phyloP scores from a whole-genome alignment of 2,113 vertebrate genomes.

The Colinus virginianus region DNA sequence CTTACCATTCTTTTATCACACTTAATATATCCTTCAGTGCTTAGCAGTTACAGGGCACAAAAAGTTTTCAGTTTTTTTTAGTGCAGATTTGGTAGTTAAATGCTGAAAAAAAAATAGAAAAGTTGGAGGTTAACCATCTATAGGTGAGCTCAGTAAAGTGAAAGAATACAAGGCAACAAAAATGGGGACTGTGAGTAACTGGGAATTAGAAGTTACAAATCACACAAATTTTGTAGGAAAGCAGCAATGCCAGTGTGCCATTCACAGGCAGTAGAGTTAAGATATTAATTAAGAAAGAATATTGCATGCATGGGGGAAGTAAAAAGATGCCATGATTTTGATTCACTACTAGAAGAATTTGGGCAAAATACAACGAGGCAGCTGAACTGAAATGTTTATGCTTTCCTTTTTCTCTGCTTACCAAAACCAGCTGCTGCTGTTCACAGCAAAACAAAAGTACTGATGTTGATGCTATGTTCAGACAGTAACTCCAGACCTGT shows the following conservation, averaged over 20 bases:
- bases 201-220: background rate
- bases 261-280: background rate
- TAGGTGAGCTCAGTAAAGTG: background rate
- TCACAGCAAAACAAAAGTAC: background rate
- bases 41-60: background rate
- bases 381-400: background rate
- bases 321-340: rapidly evolving
- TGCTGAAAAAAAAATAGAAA: background rate
- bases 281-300: background rate
- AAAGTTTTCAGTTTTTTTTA: background rate
- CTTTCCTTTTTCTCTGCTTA: background rate
- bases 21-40: background rate
- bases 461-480: background rate
- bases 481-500: background rate
- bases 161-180: background rate
- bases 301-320: background rate
- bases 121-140: background rate
- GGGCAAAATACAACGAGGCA: background rate
- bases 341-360: background rate
- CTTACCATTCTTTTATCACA: conserved; percentile 29
- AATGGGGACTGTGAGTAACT: background rate
- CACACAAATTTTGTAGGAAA: background rate
- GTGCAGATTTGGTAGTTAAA: background rate
- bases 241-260: rapidly evolving
- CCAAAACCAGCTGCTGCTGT: background rate